A percentile compares a stretch with the other conserved stretches of the same genome.
Conservation (phyloP, 2,888 invertebrate species). For the Pristionchus mayeri region DNA sequence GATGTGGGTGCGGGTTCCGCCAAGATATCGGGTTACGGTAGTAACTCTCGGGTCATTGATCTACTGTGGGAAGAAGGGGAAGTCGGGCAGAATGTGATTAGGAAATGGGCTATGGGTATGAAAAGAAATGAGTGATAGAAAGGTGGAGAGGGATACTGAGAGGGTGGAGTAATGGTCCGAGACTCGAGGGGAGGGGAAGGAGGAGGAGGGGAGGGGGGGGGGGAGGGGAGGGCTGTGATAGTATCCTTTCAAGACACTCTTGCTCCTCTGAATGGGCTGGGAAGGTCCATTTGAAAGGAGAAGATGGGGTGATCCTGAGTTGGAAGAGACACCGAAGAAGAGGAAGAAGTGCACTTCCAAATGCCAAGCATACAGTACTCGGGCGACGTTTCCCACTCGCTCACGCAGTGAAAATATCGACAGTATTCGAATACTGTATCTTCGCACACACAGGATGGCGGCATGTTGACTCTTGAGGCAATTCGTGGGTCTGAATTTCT, state of each 20-base stretch:
- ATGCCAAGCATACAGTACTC: background rate
- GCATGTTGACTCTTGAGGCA: constrained; percentile 31
- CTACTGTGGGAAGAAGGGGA: constrained; percentile 13
- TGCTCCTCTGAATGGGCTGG: constrained; percentile 16
- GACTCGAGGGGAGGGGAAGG: background rate
- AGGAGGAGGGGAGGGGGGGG: background rate
- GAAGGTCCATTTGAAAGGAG: constrained; percentile 16
- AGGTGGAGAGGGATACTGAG: constrained; percentile 1
- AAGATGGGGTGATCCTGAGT: background rate
- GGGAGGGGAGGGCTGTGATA: constrained; percentile 14
- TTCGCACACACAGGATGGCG: background rate
- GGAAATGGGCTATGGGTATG: constrained; percentile 26
- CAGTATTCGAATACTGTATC: constrained; percentile 27
- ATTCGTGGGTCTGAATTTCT: constrained; percentile 32
- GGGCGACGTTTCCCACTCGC: background rate
- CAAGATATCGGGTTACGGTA: constrained; percentile 31
- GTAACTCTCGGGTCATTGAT: constrained; percentile 10
- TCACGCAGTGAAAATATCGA: constrained; percentile 19
- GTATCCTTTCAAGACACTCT: constrained; percentile 35
- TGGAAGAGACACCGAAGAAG: background rate
- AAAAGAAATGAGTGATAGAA: constrained; percentile 37
- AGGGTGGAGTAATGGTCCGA: background rate
- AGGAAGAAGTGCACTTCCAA: constrained; percentile 18
- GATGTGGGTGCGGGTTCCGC: constrained; percentile 11
- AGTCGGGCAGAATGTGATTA: constrained; percentile 4